Evolutionary conservation across 1,140 invertebrate genomes (phyloP).

Genomic region (Hylyphantes graminicola): DNA sequence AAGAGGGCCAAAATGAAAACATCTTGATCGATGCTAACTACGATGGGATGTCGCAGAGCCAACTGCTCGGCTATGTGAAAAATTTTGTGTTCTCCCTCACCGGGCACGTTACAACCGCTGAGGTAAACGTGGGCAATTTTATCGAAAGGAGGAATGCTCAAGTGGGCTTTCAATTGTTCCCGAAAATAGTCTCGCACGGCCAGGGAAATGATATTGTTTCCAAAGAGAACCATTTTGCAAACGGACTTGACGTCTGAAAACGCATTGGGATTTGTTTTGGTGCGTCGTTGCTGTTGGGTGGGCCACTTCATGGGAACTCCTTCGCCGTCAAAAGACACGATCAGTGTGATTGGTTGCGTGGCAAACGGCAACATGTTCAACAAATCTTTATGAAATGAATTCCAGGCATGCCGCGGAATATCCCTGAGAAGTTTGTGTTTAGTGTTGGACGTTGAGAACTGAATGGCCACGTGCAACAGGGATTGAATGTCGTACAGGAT

Average conservation of each 20-base stretch:
- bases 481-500: too few relatives aligned
- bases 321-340: conserved; percentile 7
- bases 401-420: too few relatives aligned
- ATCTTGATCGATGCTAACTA: conserved; percentile 12
- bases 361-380: too few relatives aligned
- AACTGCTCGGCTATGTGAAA: neutral
- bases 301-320: conserved; percentile 22
- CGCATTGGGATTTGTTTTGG: neutral
- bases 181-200: neutral
- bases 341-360: too few relatives aligned
- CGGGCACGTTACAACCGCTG: neutral
- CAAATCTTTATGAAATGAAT: too few relatives aligned
- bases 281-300: conserved; percentile 4
- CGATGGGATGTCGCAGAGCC: neutral
- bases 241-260: too few relatives aligned
- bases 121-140: too few relatives aligned
- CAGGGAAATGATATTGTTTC: conserved; percentile 4
- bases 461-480: too few relatives aligned
- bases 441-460: too few relatives aligned
- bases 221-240: neutral
- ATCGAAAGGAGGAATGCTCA: too few relatives aligned
- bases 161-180: neutral
- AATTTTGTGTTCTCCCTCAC: conserved; percentile 18
- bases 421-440: too few relatives aligned
- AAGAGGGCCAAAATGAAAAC: conserved; percentile 11